Evolutionary conservation across 2,888 invertebrate genomes (phyloP).

Genomic region (Scaptomyza parva): DNA sequence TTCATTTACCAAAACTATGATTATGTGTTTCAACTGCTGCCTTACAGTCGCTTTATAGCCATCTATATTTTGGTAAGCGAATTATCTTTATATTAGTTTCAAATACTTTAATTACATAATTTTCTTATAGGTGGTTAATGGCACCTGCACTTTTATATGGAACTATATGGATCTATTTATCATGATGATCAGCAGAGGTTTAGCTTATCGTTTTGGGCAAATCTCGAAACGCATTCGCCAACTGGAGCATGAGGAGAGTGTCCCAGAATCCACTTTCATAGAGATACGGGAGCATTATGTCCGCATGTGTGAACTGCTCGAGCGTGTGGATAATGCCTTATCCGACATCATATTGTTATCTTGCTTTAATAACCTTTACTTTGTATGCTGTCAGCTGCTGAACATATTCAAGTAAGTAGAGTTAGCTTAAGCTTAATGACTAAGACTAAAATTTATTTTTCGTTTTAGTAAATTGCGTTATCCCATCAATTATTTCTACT

Average conservation of each 20-base stretch:
- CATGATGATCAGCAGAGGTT: conserved; percentile 89
- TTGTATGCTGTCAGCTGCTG: conserved; percentile 90
- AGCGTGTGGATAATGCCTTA: conserved; percentile 87
- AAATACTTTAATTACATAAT: too few species aligned
- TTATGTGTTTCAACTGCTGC: conserved; percentile 74
- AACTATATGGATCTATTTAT: conserved; percentile 91
- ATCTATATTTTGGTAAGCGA: conserved; percentile 68
- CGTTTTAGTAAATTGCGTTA: conserved; percentile 81
- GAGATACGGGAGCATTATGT: conserved; percentile 89
- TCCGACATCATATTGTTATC: conserved; percentile 89
- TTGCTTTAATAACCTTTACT: conserved; percentile 90
- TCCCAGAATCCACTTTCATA: conserved; percentile 86
- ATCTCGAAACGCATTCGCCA: conserved; percentile 85
- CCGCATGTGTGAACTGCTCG: conserved; percentile 87
- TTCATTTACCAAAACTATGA: conserved; percentile 74
- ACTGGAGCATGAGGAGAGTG: conserved; percentile 73
- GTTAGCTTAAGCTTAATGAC: neutral
- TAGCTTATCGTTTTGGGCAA: conserved; percentile 88
- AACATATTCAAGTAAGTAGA: conserved; percentile 85
- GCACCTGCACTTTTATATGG: conserved; percentile 88
- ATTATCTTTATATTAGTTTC: too few species aligned
- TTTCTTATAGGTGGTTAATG: conserved; percentile 62
- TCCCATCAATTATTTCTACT: conserved; percentile 86
- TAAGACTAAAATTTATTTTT: neutral
- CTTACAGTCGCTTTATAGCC: conserved; percentile 57